Base-by-base conservation (phyloP, 1,140 invertebrate species). In the Euschistus heros region DNA sequence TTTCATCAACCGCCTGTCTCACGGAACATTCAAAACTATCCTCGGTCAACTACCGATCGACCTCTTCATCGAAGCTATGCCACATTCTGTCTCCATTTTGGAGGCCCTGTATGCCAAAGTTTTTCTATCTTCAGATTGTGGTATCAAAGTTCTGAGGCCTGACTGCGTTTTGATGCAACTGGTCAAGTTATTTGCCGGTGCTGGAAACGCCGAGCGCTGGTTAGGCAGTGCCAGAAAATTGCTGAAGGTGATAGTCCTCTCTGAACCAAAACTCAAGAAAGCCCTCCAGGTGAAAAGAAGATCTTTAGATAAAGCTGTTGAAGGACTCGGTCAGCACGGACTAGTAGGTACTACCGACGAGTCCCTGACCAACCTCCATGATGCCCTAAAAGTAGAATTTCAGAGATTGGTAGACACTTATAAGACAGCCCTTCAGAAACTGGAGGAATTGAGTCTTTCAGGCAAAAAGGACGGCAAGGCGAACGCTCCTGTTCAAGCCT, bases 291-390 rank as follows among this genome's bases (percentile, higher is more conserved):
- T 83, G 37, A 80, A 84, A 26, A 80, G 86, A 55, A 79, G 85
- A 64, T 81, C 87, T 54, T 76, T 96, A 27, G 90, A 93, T 70
- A 85, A 86, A 69, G 90, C 91, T 22, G 84, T 94, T 2, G 87
- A 92, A 76, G 87, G 87, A 47, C 78, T 95, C 26, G 91, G 91
- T 1, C 88, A 90, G 66, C 92, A 96, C 74, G 92, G 93, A 0
- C 76, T 95, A 26, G 91, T 87, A 0, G 79, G 81, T 37, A 82
- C 79, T 8, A 79, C 78, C 4, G 80, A 82, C 71, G 78, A 83
- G 66, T 77, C 78, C 4, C 72, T 85, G 3, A 79, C 81, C 66
- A 80, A 80, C 66, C 72, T 84, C 3, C 81, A 82, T 71, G 79
- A 80, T 50, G 79, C 79, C 27, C 68, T 78, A 42, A 76, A 76